These are phyloP conservation scores for Nannoperca obscura DNA, from an alignment of 2,797 vertebrate species.

Conservation along the genomic window DNA sequence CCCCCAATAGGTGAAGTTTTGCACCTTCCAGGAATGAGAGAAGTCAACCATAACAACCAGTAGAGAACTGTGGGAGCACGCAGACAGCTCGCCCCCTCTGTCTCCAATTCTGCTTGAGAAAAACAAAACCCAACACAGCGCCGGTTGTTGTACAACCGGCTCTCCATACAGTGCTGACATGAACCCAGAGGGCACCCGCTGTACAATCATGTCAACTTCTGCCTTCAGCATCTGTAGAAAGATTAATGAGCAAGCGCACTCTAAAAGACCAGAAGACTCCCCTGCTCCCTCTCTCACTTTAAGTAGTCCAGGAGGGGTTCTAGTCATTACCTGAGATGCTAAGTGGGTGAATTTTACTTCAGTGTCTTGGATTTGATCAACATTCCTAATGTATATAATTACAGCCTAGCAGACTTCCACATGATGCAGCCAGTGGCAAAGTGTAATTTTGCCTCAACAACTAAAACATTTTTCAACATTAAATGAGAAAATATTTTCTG, in stretches of 20 bases:
- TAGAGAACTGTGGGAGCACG: constrained; percentile 40
- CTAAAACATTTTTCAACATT: constrained; percentile 11
- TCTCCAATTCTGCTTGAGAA: constrained; percentile 40
- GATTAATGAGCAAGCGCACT: constrained; percentile 80
- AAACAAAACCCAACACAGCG: constrained; percentile 54
- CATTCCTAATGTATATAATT: constrained; percentile 65
- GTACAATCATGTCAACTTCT: constrained; percentile 70
- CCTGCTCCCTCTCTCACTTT: constrained; percentile 61
- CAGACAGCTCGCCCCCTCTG: constrained; percentile 51
- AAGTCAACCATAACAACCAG: constrained; percentile 68
- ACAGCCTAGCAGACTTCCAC: constrained; percentile 36
- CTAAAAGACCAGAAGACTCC: constrained; percentile 73
- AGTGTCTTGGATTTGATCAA: constrained; percentile 69
- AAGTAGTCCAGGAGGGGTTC: constrained; percentile 71
- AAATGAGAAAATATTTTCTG: constrained; percentile 14
- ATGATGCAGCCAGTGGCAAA: constrained; percentile 30
- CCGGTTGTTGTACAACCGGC: constrained; percentile 52
- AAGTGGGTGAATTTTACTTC: constrained; percentile 73
- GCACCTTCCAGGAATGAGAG: constrained; percentile 75
- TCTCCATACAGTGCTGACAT: constrained; percentile 57
- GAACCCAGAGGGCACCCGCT: constrained; percentile 64
- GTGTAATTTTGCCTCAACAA: constrained; percentile 8
- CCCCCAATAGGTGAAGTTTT: constrained; percentile 72
- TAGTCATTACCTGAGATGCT: constrained; percentile 75
- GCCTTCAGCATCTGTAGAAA: constrained; percentile 80